These are phyloP conservation scores for Yoshiicerus persimilis DNA, from an alignment of 1,140 invertebrate species.

Conservation along the genomic window DNA sequence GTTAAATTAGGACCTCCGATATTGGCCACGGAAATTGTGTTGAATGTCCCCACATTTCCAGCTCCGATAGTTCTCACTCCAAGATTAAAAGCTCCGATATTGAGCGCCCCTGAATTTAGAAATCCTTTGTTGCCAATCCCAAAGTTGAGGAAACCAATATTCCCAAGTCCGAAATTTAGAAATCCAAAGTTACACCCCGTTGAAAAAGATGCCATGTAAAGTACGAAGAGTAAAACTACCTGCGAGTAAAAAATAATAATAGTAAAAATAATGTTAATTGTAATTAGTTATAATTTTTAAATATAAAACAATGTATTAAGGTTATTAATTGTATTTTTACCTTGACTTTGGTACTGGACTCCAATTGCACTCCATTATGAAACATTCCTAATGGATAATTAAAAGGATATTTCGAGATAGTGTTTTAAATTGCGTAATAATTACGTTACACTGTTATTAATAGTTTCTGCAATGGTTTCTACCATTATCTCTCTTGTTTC, in stretches of 20 bases:
- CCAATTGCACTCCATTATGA: too few relatives aligned
- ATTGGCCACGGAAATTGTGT: background rate
- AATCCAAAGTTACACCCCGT: background rate
- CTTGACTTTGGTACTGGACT: too few relatives aligned
- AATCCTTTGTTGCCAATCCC: background rate
- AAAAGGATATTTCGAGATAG: too few relatives aligned
- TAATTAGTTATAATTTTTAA: too few relatives aligned
- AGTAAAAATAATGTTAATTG: background rate
- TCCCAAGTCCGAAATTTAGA: background rate
- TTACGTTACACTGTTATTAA: too few relatives aligned
- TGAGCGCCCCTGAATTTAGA: background rate
- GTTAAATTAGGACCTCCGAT: background rate
- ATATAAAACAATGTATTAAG: too few relatives aligned
- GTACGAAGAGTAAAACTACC: background rate
- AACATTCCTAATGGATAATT: too few relatives aligned
- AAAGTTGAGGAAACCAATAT: background rate
- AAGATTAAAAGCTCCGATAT: background rate
- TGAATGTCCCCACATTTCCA: background rate
- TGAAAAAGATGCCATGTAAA: background rate
- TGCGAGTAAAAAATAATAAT: background rate
- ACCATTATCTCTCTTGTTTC: too few relatives aligned
- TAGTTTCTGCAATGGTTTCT: too few relatives aligned
- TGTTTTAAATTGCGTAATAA: too few relatives aligned
- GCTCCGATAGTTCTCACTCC: background rate
- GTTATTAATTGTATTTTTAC: too few relatives aligned